Evolutionary conservation across 1,140 invertebrate genomes (phyloP), one percentile per base, ranked within the genome.

Genomic region (Phymorhynchus buccinoides): DNA sequence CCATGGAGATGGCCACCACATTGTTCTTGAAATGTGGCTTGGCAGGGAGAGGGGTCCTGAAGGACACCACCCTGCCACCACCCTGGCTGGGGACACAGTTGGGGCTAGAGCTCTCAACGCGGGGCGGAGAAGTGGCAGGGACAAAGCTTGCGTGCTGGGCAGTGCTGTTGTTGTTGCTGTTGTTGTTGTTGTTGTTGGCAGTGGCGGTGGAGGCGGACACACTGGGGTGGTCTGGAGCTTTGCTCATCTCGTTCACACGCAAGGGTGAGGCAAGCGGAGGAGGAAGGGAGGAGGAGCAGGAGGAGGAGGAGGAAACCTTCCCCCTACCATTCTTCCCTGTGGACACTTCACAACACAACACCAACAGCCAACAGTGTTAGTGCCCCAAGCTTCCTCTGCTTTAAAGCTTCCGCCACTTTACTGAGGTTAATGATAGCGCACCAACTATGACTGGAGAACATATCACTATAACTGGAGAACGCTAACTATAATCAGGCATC

Each of bases 161-260:
- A 73, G 35, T 52, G 82, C 32, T 75, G 83, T 30, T 84, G 73
- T 30, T 84, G 73, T 39, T 68, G 80, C 6, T 81, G 83, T 30
- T 84, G 73, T 30, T 84, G 73, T 39, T 68, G 80, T 3, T 81
- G 79, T 30, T 56, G 79, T 30, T 62, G 56, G 52, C 30, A 14
- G 42, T 56, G 30, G 80, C 6, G 30, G 22, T 35, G 79, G 79
- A 52, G 42, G 30, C 35, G 44, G 32, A 18, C 35, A 80, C 37
- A 27, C 73, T 75, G 73, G 73, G 68, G 30, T 16, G 56, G 12
- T 62, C 56, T 62, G 56, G 56, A 62, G 56, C n/a, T 27, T 62
- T 62, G 56, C 18, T 62, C 56, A 62, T 14, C 56, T 62, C 56
- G 56, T 62, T 16, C n/a, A 35, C 77, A 79, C 32, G 77, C 41